Conservation (phyloP, 2,888 invertebrate species). For the Polyploca ridens region DNA sequence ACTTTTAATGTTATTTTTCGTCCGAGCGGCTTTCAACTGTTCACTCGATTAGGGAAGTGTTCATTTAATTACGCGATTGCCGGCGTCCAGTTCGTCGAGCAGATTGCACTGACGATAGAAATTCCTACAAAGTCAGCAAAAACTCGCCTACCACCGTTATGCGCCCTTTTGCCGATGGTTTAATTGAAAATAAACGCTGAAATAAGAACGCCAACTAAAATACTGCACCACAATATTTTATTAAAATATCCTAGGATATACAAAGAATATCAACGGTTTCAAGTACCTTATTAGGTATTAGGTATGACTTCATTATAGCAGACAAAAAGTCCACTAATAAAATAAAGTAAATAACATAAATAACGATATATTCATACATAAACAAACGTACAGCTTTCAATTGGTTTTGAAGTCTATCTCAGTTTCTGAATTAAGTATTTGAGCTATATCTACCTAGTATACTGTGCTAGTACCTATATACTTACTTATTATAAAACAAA, state of each 20-base stretch:
- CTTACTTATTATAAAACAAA: no score
- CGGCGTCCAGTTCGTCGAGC: slow-evolving; percentile 67
- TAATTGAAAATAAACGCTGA: slow-evolving; percentile 55
- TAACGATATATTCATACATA: no score
- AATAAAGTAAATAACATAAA: no score
- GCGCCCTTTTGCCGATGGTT: slow-evolving; percentile 32
- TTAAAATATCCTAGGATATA: background rate
- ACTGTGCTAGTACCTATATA: no score
- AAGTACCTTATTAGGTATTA: no score
- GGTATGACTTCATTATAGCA: no score
- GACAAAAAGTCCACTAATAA: no score
- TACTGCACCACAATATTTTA: slow-evolving; percentile 10
- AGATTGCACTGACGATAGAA: slow-evolving; percentile 65
- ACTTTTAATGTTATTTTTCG: slow-evolving; percentile 62
- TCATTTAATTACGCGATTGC: slow-evolving; percentile 80
- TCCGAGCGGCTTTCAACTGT: slow-evolving; percentile 56
- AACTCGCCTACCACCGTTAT: slow-evolving; percentile 33
- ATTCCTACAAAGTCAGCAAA: slow-evolving; percentile 60
- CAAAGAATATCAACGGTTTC: no score
- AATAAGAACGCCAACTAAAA: slow-evolving; percentile 30
- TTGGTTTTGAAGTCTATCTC: no score
- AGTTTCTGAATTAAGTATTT: no score
- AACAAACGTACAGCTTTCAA: no score
- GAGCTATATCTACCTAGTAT: no score
- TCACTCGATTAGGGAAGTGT: slow-evolving; percentile 78